Conservation (phyloP, 2,888 invertebrate genomes). For the Lycophotia porphyrea region DNA sequence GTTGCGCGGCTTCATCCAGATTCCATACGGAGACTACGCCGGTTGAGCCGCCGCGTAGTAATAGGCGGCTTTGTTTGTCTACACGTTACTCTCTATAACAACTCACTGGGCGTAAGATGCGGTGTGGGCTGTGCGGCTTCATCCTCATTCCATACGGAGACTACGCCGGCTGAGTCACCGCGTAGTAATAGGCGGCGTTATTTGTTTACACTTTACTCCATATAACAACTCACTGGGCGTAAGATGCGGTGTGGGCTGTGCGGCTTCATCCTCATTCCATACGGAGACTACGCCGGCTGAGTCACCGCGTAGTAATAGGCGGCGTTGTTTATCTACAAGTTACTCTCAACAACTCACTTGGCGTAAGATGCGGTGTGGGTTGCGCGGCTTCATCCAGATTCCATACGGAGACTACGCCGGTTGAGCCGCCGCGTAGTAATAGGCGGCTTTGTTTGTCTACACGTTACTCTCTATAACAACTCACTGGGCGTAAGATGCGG, state of each 20-base stretch:
- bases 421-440: neutral
- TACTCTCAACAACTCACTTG: neutral
- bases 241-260: conserved; percentile 86
- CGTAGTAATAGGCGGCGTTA: conserved; percentile 92
- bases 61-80: conserved; percentile 70
- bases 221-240: neutral
- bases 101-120: conserved; percentile 25
- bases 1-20: conserved; percentile 94
- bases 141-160: conserved; percentile 97
- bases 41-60: neutral
- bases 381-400: conserved; percentile 94
- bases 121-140: conserved; percentile 92
- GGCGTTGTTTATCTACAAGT: conserved; percentile 84
- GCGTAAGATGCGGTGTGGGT: conserved; percentile 76
- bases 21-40: neutral
- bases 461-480: neutral
- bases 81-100: conserved; percentile 78
- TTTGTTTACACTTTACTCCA: neutral
- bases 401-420: neutral
- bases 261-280: conserved; percentile 93
- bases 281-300: neutral
- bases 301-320: neutral
- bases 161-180: conserved; percentile 98
- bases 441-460: conserved; percentile 82
- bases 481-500: conserved; percentile 55